These are phyloP conservation scores for Grammatotria lemairii DNA, from an alignment of 2,113 vertebrate genomes.

Conservation along the genomic window DNA sequence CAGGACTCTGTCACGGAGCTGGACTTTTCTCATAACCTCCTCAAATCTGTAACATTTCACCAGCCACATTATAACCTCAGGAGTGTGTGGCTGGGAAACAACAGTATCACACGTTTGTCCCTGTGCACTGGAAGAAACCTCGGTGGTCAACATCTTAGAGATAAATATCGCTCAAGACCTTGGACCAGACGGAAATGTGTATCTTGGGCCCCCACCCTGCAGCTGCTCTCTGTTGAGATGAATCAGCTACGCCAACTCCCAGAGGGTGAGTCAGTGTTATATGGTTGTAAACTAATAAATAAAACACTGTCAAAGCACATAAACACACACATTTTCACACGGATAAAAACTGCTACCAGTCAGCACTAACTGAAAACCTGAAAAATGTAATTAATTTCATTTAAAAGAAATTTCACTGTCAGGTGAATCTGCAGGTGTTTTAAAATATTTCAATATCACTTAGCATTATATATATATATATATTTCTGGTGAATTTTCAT, in stretches of 20 bases:
- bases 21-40: slow-evolving; percentile 67
- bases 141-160: background rate
- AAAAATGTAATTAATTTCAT: background rate
- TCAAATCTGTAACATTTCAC: slow-evolving; percentile 23
- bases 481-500: background rate
- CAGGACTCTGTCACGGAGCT: slow-evolving; percentile 38
- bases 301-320: background rate
- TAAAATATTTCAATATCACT: background rate
- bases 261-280: slow-evolving; percentile 72
- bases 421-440: background rate
- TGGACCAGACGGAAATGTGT: slow-evolving; percentile 25
- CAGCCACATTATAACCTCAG: slow-evolving; percentile 24
- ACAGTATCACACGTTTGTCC: slow-evolving; percentile 60
- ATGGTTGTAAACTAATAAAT: background rate
- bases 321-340: background rate
- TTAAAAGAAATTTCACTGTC: background rate
- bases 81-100: slow-evolving; percentile 64
- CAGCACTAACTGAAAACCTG: background rate
- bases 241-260: slow-evolving; percentile 76
- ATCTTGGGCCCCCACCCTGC: slow-evolving; percentile 69
- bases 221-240: slow-evolving; percentile 70
- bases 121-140: slow-evolving; percentile 40
- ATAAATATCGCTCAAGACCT: background rate
- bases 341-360: background rate
- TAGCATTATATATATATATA: background rate